Base-by-base conservation (phyloP, 2,113 vertebrate species). In the Sinocyclocheilus rhinocerous region DNA sequence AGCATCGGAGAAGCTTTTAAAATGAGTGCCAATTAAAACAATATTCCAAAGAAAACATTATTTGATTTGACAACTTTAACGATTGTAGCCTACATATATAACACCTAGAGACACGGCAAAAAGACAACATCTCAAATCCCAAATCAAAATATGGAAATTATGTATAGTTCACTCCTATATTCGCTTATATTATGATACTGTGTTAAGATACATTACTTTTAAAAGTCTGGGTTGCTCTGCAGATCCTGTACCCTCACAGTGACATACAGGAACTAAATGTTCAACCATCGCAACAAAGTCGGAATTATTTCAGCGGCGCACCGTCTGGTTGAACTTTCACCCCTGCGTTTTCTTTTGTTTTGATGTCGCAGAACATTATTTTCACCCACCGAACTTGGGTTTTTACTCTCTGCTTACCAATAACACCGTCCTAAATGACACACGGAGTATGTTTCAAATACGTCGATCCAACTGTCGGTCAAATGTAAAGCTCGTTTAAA, bases 301-400 rank as follows among this genome's bases (percentile, higher is more conserved):
- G 89, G 89, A 82, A 61, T 10, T 4, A 16, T 91, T 90, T 90
- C 11, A 11, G 0, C 3, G 86, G 24, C 36, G 92, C 85, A 90
- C 93, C 73, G n/a, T 1, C 0, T 4, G 2, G 29, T 48, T 90
- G 90, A 92, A 88, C 93, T 92, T 90, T 91, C 50, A 93, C 91
- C 90, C 85, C 39, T 45, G 0, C 2, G 50, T 2, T 69, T 55
- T 52, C 75, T 92, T 87, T 93, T 94, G 92, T 94, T 94, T 93
- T 94, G 91, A 87, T 90, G 87, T 61, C 65, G 86, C 69, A 69
- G 24, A 63, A 26, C 73, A 9, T 85, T 2, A 39, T 59, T 79
- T 83, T 61, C 18, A 13, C 8, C 11, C 15, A 36, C 4, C 2
- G 69, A 85, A 59, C 9, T 15, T 36, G 2, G 9, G 6, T n/a